These are phyloP conservation scores for Phortica magna DNA, from an alignment of 2,888 invertebrate species.

Conservation along the genomic window DNA sequence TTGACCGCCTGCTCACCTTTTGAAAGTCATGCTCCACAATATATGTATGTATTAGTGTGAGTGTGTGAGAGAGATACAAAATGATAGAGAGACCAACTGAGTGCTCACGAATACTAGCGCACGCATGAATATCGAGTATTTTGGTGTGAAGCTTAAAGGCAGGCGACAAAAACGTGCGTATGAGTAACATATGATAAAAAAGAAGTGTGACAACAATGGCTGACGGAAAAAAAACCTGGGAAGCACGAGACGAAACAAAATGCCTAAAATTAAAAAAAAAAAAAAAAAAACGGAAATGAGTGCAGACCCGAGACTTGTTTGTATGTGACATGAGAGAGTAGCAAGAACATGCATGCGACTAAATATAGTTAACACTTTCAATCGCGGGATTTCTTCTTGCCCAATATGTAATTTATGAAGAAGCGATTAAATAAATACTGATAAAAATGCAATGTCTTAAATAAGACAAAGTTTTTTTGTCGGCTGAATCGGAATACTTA, in stretches of 20 bases:
- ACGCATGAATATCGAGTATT: not conserved
- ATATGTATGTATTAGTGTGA: not conserved
- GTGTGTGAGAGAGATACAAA: not conserved
- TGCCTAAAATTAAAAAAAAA: not conserved
- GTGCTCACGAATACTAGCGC: not conserved
- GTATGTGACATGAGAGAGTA: not conserved
- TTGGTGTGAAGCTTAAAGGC: not conserved
- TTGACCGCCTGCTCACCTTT: not conserved
- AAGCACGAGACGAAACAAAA: constrained; percentile 1
- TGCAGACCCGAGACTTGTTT: not conserved
- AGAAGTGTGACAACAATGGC: constrained; percentile 1
- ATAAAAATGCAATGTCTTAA: no score
- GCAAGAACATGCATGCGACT: not conserved
- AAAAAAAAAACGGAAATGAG: not conserved
- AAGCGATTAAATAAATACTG: no score
- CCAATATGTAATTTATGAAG: no score
- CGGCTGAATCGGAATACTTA: no score
- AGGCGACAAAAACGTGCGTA: constrained; percentile 28
- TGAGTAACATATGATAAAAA: not conserved
- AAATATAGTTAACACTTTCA: not conserved
- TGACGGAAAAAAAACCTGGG: not conserved
- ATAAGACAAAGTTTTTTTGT: no score
- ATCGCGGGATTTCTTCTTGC: no score
- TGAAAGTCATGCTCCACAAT: not conserved
- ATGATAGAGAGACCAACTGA: not conserved